phyloP scores from a whole-genome alignment of 2,888 invertebrate species.

The Limnephilus rhombicus region DNA sequence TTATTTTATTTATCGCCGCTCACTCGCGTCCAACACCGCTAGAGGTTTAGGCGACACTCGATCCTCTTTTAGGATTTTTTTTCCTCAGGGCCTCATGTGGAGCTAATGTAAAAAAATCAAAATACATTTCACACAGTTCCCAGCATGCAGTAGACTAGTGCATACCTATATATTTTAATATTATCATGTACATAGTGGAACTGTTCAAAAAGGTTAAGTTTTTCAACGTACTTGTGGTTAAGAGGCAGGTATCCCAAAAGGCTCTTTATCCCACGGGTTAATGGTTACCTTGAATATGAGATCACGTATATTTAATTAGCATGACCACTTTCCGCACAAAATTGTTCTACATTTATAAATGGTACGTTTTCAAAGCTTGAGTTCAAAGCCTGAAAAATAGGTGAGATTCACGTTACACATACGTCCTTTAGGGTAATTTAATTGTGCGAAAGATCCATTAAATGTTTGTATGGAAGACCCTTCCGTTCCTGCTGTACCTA shows the following conservation, averaged over 20 bases:
- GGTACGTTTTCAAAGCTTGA: not conserved
- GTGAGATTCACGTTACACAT: conserved; percentile 20
- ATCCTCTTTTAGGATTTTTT: no score
- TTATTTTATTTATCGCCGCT: no score
- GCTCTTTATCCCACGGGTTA: not conserved
- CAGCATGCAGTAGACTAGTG: not conserved
- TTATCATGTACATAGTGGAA: not conserved
- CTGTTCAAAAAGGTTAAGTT: not conserved
- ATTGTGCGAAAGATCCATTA: conserved; percentile 31
- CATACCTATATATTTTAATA: no score
- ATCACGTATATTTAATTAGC: not conserved
- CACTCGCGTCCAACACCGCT: no score
- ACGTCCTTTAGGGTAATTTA: conserved; percentile 14
- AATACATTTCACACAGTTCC: not conserved
- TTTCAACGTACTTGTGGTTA: not conserved
- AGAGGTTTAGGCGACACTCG: no score
- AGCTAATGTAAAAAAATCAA: no score
- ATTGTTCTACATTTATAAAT: not conserved
- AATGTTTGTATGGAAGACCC: not conserved
- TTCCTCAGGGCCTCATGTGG: no score
- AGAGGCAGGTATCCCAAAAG: not conserved
- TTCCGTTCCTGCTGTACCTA: not conserved
- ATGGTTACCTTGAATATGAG: not conserved
- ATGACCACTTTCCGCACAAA: not conserved
- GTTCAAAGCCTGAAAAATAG: not conserved